Evolutionary conservation across 2,113 vertebrate genomes (phyloP).

Genomic region (Lates calcarifer): DNA sequence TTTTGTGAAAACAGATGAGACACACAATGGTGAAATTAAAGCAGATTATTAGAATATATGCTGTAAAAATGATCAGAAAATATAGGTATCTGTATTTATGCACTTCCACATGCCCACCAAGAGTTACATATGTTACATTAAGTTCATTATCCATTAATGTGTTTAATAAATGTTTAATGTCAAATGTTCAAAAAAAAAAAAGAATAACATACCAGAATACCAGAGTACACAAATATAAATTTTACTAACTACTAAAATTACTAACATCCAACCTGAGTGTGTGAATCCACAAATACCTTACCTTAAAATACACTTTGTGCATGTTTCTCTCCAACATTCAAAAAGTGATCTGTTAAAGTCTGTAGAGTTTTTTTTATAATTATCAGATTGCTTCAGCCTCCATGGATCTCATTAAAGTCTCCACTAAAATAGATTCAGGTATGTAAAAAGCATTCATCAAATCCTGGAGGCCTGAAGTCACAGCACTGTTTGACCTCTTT

Average conservation of each 20-base stretch:
- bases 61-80: conserved; percentile 25
- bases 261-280: background rate
- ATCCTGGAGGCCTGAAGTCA: background rate
- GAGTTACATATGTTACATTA: conserved; percentile 41
- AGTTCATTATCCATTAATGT: conserved; percentile 17
- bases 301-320: background rate
- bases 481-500: background rate
- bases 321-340: background rate
- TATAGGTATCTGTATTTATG: conserved; percentile 36
- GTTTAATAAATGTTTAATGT: background rate
- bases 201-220: no score
- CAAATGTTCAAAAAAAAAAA: no score
- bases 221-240: no score
- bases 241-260: no score
- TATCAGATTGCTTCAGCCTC: conserved; percentile 19
- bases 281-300: background rate
- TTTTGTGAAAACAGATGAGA: conserved; percentile 14
- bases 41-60: conserved; percentile 41
- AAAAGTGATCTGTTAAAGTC: background rate
- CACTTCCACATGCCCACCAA: conserved; percentile 27
- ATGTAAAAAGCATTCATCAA: background rate
- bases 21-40: conserved; percentile 18
- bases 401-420: conserved; percentile 37
- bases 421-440: background rate
- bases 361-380: background rate